These are phyloP conservation scores for Alosa alosa DNA, from an alignment of 2,113 vertebrate genomes.

Conservation along the genomic window DNA sequence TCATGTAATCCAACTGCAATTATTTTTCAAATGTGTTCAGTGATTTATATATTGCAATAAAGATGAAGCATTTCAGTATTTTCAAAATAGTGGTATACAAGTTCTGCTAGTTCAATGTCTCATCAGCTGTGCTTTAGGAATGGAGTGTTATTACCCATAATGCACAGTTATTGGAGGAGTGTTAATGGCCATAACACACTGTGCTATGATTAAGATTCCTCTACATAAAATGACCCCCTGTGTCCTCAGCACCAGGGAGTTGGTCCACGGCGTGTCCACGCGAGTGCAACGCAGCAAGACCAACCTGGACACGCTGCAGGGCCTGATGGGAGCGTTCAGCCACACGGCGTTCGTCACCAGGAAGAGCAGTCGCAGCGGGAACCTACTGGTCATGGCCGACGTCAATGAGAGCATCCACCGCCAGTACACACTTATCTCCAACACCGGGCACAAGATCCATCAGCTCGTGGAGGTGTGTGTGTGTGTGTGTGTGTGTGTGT, in stretches of 20 bases:
- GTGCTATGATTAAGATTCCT: too few relatives aligned
- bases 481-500: too few relatives aligned
- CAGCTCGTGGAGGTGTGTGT: not conserved
- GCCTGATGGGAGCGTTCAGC: slow-evolving; percentile 61
- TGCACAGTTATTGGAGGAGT: not conserved
- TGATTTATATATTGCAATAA: not conserved
- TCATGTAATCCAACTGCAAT: too few relatives aligned
- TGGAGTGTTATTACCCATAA: too few relatives aligned
- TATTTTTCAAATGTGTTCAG: not conserved
- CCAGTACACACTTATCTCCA: slow-evolving; percentile 59
- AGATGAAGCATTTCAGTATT: too few relatives aligned
- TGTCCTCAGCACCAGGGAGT: slow-evolving; percentile 28
- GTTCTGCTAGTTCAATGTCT: too few relatives aligned
- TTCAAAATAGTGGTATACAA: too few relatives aligned
- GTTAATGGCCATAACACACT: too few relatives aligned
- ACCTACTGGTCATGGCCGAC: slow-evolving; percentile 60
- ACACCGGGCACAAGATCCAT: slow-evolving; percentile 64
- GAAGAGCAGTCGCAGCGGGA: slow-evolving; percentile 50
- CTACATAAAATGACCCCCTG: not conserved
- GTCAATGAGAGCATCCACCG: slow-evolving; percentile 62
- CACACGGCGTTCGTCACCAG: slow-evolving; percentile 61
- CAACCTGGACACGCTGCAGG: slow-evolving; percentile 67
- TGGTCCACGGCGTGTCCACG: slow-evolving; percentile 59
- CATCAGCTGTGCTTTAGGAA: too few relatives aligned
- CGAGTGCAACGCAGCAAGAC: slow-evolving; percentile 70